phyloP scores from a whole-genome alignment of 2,888 invertebrate genomes.

The Drosophila melanosoma region DNA sequence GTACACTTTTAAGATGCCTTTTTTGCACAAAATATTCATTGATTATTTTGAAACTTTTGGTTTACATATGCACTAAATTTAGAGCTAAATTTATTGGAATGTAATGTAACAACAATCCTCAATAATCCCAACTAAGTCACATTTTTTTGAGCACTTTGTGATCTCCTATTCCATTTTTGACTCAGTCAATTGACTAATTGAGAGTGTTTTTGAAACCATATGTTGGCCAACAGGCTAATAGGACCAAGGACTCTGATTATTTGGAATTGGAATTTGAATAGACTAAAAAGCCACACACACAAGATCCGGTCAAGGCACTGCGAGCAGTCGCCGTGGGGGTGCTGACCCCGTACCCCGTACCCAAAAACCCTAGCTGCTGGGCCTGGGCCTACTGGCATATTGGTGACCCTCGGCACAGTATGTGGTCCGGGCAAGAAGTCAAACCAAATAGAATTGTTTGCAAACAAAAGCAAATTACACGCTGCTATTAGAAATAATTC shows the following conservation, averaged over 20 bases:
- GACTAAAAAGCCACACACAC: constrained; percentile 42
- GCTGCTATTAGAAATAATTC: constrained; percentile 78
- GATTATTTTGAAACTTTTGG: not conserved
- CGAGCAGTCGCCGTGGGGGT: constrained; percentile 45
- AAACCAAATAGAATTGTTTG: constrained; percentile 80
- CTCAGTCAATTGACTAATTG: constrained; percentile 45
- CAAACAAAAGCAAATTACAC: constrained; percentile 81
- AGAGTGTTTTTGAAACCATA: constrained; percentile 48
- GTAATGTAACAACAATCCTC: not conserved
- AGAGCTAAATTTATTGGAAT: not conserved
- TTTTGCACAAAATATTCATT: not conserved
- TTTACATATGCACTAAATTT: not conserved
- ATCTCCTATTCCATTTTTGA: constrained; percentile 19
- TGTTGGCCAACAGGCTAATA: constrained; percentile 39
- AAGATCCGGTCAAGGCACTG: constrained; percentile 39
- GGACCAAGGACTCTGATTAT: constrained; percentile 24
- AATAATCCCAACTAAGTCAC: not conserved
- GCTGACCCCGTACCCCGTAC: constrained; percentile 22
- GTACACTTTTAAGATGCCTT: not conserved
- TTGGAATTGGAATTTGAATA: constrained; percentile 31
- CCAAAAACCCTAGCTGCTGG: not conserved
- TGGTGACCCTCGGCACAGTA: constrained; percentile 62
- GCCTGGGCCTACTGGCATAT: constrained; percentile 14
- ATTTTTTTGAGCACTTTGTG: constrained; percentile 4
- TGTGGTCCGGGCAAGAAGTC: constrained; percentile 70